Evolutionary conservation across 2,113 vertebrate species (phyloP).

Genomic region (Python bivittatus): DNA sequence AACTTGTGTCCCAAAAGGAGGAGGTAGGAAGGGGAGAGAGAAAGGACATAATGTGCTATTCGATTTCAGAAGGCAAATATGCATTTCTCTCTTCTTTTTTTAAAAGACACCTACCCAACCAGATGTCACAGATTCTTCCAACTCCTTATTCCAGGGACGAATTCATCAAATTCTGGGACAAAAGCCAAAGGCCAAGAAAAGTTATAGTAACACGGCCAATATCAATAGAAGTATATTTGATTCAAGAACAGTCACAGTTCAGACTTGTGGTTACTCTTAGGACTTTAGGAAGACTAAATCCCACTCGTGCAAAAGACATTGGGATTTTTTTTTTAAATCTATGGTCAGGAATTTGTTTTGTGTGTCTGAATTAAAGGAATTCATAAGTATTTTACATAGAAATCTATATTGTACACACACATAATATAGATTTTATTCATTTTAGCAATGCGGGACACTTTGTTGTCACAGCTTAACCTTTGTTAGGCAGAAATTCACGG

Average conservation of each 20-base stretch:
- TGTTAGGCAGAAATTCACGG: not conserved
- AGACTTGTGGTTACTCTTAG: not conserved
- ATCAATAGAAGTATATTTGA: not conserved
- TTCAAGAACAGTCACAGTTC: not conserved
- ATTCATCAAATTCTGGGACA: not conserved
- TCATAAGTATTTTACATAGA: not conserved
- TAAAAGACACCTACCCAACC: not conserved
- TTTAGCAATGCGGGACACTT: not conserved
- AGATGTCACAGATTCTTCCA: not conserved
- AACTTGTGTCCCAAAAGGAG: not conserved
- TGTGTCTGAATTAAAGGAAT: not conserved
- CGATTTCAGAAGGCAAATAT: not conserved
- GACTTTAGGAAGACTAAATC: too few relatives aligned
- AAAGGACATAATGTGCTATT: not conserved
- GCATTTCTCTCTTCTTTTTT: not conserved
- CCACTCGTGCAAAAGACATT: not conserved
- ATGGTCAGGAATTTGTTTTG: not conserved
- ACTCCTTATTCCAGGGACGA: not conserved
- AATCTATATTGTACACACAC: not conserved
- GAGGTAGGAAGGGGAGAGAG: not conserved
- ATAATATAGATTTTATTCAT: not conserved
- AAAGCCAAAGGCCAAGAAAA: not conserved
- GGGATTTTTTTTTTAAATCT: not conserved
- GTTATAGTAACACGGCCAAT: not conserved
- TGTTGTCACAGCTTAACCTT: not conserved